phyloP scores from a whole-genome alignment of 2,797 vertebrate genomes.

The Acrocephalus scirpaceus region DNA sequence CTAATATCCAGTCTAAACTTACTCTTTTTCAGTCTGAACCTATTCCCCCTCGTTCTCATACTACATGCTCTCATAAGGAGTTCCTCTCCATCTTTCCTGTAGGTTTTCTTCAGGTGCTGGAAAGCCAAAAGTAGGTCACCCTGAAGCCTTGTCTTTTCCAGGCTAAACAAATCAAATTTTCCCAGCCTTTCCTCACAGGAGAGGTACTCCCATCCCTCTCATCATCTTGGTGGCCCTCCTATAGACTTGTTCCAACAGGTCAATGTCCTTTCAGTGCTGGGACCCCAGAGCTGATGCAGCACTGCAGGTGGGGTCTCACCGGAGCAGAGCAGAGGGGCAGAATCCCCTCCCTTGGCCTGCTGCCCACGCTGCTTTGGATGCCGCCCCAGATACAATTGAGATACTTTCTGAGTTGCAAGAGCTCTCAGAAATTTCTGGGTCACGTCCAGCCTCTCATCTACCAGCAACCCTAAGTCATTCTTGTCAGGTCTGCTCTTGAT shows the following conservation, averaged over 20 bases:
- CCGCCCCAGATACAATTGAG: fast-evolving
- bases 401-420: background rate
- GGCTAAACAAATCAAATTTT: background rate
- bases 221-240: background rate
- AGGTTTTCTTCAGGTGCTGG: background rate
- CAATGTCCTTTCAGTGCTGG: background rate
- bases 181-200: background rate
- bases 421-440: background rate
- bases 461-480: background rate
- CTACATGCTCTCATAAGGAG: background rate
- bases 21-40: background rate
- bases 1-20: background rate
- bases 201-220: background rate
- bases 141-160: background rate
- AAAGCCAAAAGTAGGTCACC: background rate
- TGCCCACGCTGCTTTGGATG: fast-evolving
- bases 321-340: background rate
- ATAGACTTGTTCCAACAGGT: background rate
- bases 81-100: background rate
- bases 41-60: background rate
- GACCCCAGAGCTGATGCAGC: background rate
- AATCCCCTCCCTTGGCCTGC: background rate
- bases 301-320: background rate
- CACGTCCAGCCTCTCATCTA: background rate
- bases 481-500: background rate